Evolutionary conservation across 2,888 invertebrate species (phyloP), one percentile per base, ranked within the genome.

Genomic region (Torymus tubicola): DNA sequence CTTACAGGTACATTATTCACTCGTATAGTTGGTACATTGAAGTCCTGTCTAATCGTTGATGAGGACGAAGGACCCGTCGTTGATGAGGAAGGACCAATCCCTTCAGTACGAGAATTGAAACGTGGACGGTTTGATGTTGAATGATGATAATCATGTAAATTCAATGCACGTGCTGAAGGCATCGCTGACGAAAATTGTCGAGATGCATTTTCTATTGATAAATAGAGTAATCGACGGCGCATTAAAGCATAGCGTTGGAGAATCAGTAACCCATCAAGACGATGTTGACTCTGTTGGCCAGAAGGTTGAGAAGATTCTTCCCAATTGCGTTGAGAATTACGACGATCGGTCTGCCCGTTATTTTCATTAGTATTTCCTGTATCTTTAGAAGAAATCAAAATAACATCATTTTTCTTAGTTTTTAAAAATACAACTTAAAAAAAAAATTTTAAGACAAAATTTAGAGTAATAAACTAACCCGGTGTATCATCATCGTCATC

Each of bases 1-100:
- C 89, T 88, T 1, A 92, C 88, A 0, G 92, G 93, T n/a, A 93
- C 91, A 84, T 94, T 94, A 83, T 94, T 94, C 53, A 94, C 93
- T 84, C 93, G 93, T 85, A 94, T 93, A 13, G 93, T 89, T 1
- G 94, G 94, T 85, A 93, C 92, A 0, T 87, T 88, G 18, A 87
- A 86, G 18, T 76, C 72, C 12, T 79, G 82, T 18, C 82, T 52
- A 4, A 60, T 8, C 2, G 67, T 18, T 1, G 77, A 5, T 13
- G 70, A 52, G 2, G 65, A 58, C 14, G 61, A 16, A 12, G 75
- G 16, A 61, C 10, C 31, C 8, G 14, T 42, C n/a, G 4, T 42
- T 64, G 31, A 31, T 3, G 31, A 31, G 31, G 31, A 31, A 31
- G 31, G 4, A 31, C 31, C 31, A 31, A 31, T 31, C 3, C 31